Base-by-base conservation (phyloP, 2,888 invertebrate genomes). In the Hesperia comma region DNA sequence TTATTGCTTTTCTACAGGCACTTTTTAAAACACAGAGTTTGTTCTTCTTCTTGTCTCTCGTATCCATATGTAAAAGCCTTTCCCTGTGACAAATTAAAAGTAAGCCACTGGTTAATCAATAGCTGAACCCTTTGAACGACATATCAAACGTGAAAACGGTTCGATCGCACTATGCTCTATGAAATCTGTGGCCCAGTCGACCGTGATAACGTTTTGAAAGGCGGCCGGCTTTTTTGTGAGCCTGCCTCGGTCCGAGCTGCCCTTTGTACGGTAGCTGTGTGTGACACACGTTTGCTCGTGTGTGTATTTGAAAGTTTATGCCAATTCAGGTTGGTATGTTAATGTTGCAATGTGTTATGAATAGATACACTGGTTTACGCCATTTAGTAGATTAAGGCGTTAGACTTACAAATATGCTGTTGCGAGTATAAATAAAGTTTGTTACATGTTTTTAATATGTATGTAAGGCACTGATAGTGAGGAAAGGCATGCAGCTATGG, bases 191-290 rank as follows among this genome's bases (percentile, higher is more conserved):
- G 66, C 43, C 66, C 54, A 54, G 66, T 7, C 60, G 66, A 41
- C 66, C 66, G 19, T 66, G 66, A 33, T 58, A 60, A 32, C 40
- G 10, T 57, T 66, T 66, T 54, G 60, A 66, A 66, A 66, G 66
- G 66, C 54, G 66, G 60, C 37, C 54, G 54, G 8, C 10, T 5
- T 66, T 66, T 66, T 66, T 66, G 43, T 53, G 19, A 51, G 17
- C 51, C 17, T 15, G 5, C n/a, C 19, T 58, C 1, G 57, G 57
- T 57, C 57, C 15, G 40, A n/a, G 43, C 17, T 49, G 57, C 64
- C 64, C 64, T 64, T 64, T 51, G 63, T 63, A 63, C 8, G 33
- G 33, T 4, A 8, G 7, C 1, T 33, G 33, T 37, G 37, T 37
- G 37, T n/a, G n/a, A n/a, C 12, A 37, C 2, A 12, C 26, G 26